Evolutionary conservation across 2,113 vertebrate species (phyloP).

Genomic region (Stigmatopora nigra): DNA sequence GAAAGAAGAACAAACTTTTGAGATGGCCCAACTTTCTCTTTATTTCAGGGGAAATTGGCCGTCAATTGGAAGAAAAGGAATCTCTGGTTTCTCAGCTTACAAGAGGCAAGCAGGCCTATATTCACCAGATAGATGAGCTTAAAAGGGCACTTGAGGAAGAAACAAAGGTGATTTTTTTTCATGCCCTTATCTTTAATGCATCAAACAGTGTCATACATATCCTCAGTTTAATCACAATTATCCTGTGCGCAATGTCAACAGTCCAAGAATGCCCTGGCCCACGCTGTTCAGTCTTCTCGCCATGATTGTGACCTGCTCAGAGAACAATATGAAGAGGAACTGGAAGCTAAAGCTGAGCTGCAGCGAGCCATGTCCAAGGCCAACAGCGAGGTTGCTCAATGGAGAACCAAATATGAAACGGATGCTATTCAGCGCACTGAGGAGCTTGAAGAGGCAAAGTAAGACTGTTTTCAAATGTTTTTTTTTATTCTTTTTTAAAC

Average conservation of each 20-base stretch:
- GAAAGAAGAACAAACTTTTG: not conserved
- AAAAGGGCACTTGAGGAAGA: slow-evolving; percentile 74
- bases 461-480: slow-evolving; percentile 1
- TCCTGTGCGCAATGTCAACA: slow-evolving; percentile 24
- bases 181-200: not conserved
- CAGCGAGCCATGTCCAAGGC: slow-evolving; percentile 65
- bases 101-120: slow-evolving; percentile 74
- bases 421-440: slow-evolving; percentile 71
- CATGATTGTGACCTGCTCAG: slow-evolving; percentile 72
- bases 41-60: slow-evolving; percentile 67
- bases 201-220: not conserved
- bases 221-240: not conserved
- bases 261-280: slow-evolving; percentile 83
- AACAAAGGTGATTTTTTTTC: slow-evolving; percentile 49
- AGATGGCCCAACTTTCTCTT: not conserved
- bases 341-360: slow-evolving; percentile 70
- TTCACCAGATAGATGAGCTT: slow-evolving; percentile 76
- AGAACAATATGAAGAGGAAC: slow-evolving; percentile 78
- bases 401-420: slow-evolving; percentile 68
- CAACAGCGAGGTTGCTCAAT: slow-evolving; percentile 71
- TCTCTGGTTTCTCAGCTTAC: slow-evolving; percentile 70
- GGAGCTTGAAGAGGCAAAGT: slow-evolving; percentile 74
- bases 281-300: slow-evolving; percentile 66
- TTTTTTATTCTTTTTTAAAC: not conserved
- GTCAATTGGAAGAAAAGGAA: slow-evolving; percentile 75